A percentile compares a stretch with the other conserved stretches of the same genome.
These are phyloP conservation scores for Zele albiditarsus DNA, from an alignment of 2,888 invertebrate genomes.

Conservation along the genomic window DNA sequence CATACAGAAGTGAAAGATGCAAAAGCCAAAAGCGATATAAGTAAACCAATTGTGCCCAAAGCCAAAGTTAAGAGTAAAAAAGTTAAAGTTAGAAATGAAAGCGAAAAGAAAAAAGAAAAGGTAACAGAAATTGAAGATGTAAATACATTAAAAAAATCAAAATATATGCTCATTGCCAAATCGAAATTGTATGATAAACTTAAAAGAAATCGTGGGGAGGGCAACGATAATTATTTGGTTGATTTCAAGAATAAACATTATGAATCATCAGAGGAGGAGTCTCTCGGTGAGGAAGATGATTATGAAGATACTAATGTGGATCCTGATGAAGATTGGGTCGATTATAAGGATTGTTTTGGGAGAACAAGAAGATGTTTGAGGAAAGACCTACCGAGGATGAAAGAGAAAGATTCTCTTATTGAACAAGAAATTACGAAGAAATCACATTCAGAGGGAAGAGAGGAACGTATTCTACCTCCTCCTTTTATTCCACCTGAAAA, in stretches of 20 bases:
- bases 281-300: conserved; percentile 52
- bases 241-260: conserved; percentile 66
- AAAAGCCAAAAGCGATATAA: conserved; percentile 77
- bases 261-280: conserved; percentile 46
- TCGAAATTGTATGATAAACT: conserved; percentile 65
- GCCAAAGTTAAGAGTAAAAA: conserved; percentile 48
- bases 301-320: conserved; percentile 57
- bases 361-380: conserved; percentile 88
- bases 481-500: conserved; percentile 49
- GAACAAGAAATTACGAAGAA: conserved; percentile 58
- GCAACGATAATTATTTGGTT: conserved; percentile 63
- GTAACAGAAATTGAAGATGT: conserved; percentile 61
- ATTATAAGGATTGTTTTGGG: conserved; percentile 91
- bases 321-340: conserved; percentile 80
- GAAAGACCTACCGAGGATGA: conserved; percentile 82
- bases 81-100: conserved; percentile 67
- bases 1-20: conserved; percentile 86
- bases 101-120: conserved; percentile 62
- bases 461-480: conserved; percentile 50
- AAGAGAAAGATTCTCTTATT: conserved; percentile 77
- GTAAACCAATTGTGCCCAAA: conserved; percentile 64
- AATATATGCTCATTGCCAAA: conserved; percentile 70
- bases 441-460: conserved; percentile 48
- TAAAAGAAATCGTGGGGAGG: conserved; percentile 60
- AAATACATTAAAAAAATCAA: conserved; percentile 66